Conservation (phyloP, 2,888 invertebrate genomes). For the Sarcophaga carnaria region DNA sequence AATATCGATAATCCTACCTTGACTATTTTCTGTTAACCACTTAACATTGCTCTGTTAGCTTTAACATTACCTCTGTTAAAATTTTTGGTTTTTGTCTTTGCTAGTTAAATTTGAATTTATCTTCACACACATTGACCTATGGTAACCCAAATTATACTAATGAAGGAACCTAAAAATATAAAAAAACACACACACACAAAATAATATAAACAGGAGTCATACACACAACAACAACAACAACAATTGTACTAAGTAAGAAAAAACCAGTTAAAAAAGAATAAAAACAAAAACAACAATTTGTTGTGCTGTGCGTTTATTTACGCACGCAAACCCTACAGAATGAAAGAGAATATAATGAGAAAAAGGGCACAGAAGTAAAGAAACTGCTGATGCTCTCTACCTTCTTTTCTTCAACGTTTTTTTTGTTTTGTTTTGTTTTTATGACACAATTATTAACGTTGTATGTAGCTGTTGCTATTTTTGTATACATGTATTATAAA, state of each 20-base stretch:
- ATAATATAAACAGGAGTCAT: neutral
- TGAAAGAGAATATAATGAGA: neutral
- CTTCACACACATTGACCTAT: too few species aligned
- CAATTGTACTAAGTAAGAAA: neutral
- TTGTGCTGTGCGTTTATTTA: neutral
- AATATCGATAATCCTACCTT: too few species aligned
- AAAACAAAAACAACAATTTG: slow-evolving; percentile 20
- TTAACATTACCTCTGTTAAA: too few species aligned
- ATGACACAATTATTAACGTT: slow-evolving; percentile 42
- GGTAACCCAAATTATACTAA: slow-evolving; percentile 62
- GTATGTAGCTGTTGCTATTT: slow-evolving; percentile 11
- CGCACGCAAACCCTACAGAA: slow-evolving; percentile 61
- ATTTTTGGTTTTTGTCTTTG: too few species aligned
- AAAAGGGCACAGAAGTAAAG: slow-evolving; percentile 8
- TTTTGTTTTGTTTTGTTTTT: slow-evolving; percentile 50
- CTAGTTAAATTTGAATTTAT: too few species aligned
- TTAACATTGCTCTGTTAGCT: too few species aligned
- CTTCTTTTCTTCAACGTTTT: neutral
- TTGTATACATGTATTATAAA: neutral
- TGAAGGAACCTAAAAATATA: slow-evolving; percentile 60
- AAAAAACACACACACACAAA: neutral
- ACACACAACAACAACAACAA: slow-evolving; percentile 14
- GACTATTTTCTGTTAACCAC: too few species aligned
- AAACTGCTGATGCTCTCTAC: slow-evolving; percentile 28
- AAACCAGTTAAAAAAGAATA: slow-evolving; percentile 24